Evolutionary conservation across 2,113 vertebrate species (phyloP).

Genomic region (Rhinopomastus cyanomelas): DNA sequence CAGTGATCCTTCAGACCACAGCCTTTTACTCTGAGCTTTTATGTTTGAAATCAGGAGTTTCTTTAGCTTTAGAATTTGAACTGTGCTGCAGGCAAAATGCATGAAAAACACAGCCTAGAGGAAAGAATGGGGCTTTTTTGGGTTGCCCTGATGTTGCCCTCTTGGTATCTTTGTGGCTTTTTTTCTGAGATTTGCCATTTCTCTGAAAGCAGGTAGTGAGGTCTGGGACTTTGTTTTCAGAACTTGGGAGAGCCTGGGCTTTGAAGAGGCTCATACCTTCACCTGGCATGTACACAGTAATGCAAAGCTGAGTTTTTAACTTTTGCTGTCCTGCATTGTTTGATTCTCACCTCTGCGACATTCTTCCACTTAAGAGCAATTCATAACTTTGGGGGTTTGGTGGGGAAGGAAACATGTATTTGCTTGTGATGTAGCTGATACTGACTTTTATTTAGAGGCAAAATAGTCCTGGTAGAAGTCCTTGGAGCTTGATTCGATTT

Average conservation of each 20-base stretch:
- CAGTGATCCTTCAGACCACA: neutral
- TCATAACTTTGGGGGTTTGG: neutral
- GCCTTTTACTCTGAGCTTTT: slow-evolving; percentile 17
- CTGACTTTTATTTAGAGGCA: neutral
- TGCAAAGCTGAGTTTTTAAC: neutral
- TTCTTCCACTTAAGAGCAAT: neutral
- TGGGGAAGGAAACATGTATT: neutral
- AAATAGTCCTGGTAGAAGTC: neutral
- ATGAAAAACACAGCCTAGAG: neutral
- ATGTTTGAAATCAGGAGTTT: slow-evolving; percentile 1
- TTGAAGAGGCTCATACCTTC: neutral
- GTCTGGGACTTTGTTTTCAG: neutral
- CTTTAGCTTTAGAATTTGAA: slow-evolving; percentile 20
- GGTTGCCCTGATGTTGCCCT: neutral
- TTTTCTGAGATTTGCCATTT: neutral
- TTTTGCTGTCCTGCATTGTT: neutral
- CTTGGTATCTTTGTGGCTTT: neutral
- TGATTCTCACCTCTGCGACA: neutral
- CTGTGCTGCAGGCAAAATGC: slow-evolving; percentile 15
- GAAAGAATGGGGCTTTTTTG: slow-evolving; percentile 2
- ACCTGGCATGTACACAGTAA: neutral
- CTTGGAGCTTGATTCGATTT: neutral
- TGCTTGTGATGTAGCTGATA: neutral
- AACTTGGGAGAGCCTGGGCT: neutral
- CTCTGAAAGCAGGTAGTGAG: neutral